Conservation (phyloP, 2,113 vertebrate genomes). For the Cryptomyrus ogoouensis region DNA sequence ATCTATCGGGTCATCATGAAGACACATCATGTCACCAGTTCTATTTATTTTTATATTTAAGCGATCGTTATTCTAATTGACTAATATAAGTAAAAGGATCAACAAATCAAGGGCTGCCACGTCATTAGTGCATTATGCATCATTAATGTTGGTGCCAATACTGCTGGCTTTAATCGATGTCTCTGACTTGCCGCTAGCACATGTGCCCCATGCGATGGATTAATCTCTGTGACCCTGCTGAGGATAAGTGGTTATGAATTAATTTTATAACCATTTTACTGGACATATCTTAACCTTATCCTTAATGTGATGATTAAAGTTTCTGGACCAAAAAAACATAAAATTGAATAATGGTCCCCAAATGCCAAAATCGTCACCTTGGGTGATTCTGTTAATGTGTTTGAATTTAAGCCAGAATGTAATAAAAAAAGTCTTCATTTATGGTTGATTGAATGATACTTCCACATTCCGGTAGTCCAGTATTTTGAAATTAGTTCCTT, state of each 20-base stretch:
- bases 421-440: background rate
- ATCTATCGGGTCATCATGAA: background rate
- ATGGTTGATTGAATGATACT: background rate
- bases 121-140: background rate
- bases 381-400: background rate
- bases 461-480: background rate
- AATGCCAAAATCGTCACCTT: background rate
- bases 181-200: background rate
- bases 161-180: background rate
- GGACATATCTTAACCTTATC: background rate
- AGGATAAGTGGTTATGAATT: background rate
- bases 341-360: background rate
- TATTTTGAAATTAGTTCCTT: background rate
- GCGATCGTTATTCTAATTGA: background rate
- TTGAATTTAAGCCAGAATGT: background rate
- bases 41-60: background rate
- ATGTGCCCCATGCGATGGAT: background rate
- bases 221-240: background rate
- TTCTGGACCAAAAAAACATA: background rate
- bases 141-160: background rate
- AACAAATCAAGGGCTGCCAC: background rate
- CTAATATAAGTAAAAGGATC: background rate
- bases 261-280: constrained; percentile 1
- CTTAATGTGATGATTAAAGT: constrained; percentile 1
- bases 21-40: background rate